phyloP scores from a whole-genome alignment of 1,140 invertebrate species.

The Camponotus pennsylvanicus region DNA sequence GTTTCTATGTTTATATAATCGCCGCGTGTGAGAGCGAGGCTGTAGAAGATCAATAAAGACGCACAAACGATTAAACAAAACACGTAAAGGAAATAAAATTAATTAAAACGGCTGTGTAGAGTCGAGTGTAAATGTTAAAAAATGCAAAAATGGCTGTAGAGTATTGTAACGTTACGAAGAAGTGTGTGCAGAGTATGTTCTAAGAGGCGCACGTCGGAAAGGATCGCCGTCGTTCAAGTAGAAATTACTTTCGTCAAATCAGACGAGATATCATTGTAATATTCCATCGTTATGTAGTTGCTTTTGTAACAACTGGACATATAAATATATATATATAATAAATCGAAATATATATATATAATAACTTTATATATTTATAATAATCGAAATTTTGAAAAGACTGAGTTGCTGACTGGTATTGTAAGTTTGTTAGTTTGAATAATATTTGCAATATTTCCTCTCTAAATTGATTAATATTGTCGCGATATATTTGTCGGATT shows the following conservation, averaged over 20 bases:
- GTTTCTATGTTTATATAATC: conserved; percentile 84
- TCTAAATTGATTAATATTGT: neutral
- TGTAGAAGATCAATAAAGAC: conserved; percentile 72
- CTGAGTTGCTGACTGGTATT: conserved; percentile 23
- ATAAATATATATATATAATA: neutral
- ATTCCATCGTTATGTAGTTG: conserved; percentile 28
- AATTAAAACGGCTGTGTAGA: conserved; percentile 54
- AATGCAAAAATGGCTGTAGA: conserved; percentile 48
- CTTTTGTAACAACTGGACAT: conserved; percentile 18
- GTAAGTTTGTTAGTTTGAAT: neutral
- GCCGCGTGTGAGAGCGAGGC: conserved; percentile 74
- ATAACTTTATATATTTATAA: conserved; percentile 53
- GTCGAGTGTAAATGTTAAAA: conserved; percentile 56
- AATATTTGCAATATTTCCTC: neutral
- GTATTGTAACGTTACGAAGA: conserved; percentile 41
- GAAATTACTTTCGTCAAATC: conserved; percentile 23
- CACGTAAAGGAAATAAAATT: conserved; percentile 18
- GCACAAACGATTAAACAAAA: conserved; percentile 69
- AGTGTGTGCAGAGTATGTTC: neutral
- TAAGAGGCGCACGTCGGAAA: conserved; percentile 48
- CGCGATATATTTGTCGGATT: neutral
- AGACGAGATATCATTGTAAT: conserved; percentile 9
- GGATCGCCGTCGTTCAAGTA: conserved; percentile 24
- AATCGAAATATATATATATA: neutral
- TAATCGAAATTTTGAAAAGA: conserved; percentile 44